Evolutionary conservation across 1,140 invertebrate genomes (phyloP).

Genomic region (Ruditapes philippinarum): DNA sequence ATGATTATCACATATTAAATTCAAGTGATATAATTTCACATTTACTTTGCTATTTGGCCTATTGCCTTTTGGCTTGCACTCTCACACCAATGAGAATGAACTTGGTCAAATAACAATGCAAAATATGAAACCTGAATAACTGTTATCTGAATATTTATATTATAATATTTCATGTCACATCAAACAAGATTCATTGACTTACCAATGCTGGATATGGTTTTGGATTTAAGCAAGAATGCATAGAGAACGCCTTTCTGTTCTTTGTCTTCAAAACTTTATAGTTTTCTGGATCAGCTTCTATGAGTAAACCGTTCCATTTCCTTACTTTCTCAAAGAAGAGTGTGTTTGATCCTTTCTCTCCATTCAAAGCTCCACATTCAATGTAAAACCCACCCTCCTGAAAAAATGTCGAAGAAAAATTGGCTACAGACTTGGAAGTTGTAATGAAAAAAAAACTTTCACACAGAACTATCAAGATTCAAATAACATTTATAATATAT

Average conservation of each 20-base stretch:
- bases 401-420: no score
- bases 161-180: no score
- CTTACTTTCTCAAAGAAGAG: slow-evolving; percentile 91
- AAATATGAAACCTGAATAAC: no score
- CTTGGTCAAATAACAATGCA: no score
- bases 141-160: no score
- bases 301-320: slow-evolving; percentile 92
- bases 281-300: slow-evolving; percentile 91
- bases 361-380: slow-evolving; percentile 89
- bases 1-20: neutral
- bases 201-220: slow-evolving; percentile 62
- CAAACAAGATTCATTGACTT: slow-evolving; percentile 21
- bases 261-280: slow-evolving; percentile 84
- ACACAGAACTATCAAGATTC: no score
- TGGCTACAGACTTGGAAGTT: no score
- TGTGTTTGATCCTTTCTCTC: slow-evolving; percentile 90
- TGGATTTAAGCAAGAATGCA: slow-evolving; percentile 71
- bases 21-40: neutral
- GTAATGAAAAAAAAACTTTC: no score
- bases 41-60: neutral
- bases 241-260: slow-evolving; percentile 72
- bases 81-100: neutral
- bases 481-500: no score
- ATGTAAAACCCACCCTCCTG: slow-evolving; percentile 88
- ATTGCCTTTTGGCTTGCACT: neutral